phyloP scores from a whole-genome alignment of 64 coral and sea anemone genomes.

The Catalaphyllia jardinei region DNA sequence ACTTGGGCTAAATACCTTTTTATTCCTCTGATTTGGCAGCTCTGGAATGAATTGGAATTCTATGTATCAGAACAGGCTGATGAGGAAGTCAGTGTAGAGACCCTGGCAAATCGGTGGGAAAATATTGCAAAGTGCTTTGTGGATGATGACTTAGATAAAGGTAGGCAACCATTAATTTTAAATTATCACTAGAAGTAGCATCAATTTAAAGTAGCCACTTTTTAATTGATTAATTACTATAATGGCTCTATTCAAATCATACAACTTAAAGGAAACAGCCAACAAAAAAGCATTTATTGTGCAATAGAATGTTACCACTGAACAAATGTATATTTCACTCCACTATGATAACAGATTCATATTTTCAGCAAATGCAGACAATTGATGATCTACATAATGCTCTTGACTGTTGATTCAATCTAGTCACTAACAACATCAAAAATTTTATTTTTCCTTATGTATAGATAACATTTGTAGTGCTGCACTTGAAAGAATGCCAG shows the following conservation, averaged over 20 bases:
- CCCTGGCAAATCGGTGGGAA: not conserved
- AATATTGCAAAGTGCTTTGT: too few relatives aligned
- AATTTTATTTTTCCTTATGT: not conserved
- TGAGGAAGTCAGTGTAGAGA: not conserved
- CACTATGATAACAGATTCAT: not conserved
- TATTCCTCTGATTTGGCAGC: not conserved
- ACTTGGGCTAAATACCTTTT: too few relatives aligned
- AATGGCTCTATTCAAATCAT: too few relatives aligned
- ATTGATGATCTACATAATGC: not conserved
- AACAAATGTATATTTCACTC: not conserved
- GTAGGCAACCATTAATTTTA: too few relatives aligned
- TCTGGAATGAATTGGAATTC: not conserved
- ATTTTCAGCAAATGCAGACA: not conserved
- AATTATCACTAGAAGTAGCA: too few relatives aligned
- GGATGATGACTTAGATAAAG: too few relatives aligned
- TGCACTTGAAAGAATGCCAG: slow-evolving; percentile 3
- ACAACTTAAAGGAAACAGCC: too few relatives aligned
- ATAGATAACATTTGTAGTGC: slow-evolving; percentile 17
- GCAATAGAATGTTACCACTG: not conserved
- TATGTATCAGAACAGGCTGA: not conserved
- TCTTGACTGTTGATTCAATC: slow-evolving; percentile 20
- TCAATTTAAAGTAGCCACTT: too few relatives aligned
- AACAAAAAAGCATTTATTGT: not conserved
- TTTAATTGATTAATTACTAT: too few relatives aligned
- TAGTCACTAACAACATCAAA: slow-evolving; percentile 4